phyloP scores from a whole-genome alignment of 1,140 invertebrate species.

The Eurytemora carolleeae region DNA sequence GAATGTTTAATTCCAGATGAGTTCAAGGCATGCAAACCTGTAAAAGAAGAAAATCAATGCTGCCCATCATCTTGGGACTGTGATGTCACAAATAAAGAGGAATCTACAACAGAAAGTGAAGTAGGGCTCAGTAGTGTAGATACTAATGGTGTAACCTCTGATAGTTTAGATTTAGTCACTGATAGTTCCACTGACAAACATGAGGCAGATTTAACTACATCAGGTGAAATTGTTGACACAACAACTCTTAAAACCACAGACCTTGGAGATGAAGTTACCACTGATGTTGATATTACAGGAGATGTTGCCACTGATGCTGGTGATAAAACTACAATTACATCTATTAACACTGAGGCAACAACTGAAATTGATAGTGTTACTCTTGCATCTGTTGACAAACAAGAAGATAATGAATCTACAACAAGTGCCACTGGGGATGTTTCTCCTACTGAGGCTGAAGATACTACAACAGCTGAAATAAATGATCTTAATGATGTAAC shows the following conservation, averaged over 20 bases:
- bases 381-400: too few relatives aligned
- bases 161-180: too few relatives aligned
- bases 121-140: too few relatives aligned
- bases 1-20: conserved; percentile 18
- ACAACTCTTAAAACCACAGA: conserved; percentile 3
- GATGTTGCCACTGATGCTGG: conserved; percentile 11
- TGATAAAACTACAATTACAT: conserved; percentile 5
- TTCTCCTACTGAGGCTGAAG: conserved; percentile 4
- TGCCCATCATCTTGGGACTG: conserved; percentile 13
- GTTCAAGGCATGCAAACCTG: conserved; percentile 14
- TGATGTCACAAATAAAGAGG: not conserved
- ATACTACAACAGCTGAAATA: not conserved
- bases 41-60: conserved; percentile 10
- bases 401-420: too few relatives aligned
- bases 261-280: conserved; percentile 15
- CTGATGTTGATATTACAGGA: conserved; percentile 13
- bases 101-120: not conserved
- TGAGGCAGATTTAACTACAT: too few relatives aligned
- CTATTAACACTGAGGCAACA: conserved; percentile 11
- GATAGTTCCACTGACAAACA: too few relatives aligned
- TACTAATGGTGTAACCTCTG: too few relatives aligned
- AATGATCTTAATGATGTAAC: not conserved
- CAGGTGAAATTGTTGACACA: too few relatives aligned
- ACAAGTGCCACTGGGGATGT: too few relatives aligned
- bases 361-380: conserved; percentile 6